Conservation (phyloP, 2,888 invertebrate species). For the Physocephala rufipes region DNA sequence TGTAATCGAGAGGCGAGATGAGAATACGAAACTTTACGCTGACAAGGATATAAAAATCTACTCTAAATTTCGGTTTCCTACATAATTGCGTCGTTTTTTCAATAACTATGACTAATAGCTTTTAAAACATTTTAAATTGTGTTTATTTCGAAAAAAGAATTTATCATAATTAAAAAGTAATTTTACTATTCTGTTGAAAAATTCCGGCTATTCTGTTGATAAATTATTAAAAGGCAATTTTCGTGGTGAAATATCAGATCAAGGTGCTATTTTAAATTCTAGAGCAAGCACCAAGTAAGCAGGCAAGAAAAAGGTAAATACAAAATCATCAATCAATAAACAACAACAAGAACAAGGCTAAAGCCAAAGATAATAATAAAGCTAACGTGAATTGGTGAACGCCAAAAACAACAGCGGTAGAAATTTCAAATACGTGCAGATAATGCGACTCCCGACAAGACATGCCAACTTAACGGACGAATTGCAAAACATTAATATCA, state of each 20-base stretch:
- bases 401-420: conserved; percentile 36
- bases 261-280: conserved; percentile 14
- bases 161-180: neutral
- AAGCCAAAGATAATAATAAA: too few species aligned
- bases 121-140: too few species aligned
- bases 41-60: too few species aligned
- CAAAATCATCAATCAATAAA: conserved; percentile 15
- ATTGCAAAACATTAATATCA: conserved; percentile 43
- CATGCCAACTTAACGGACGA: neutral
- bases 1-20: too few species aligned
- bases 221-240: conserved; percentile 61
- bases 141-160: too few species aligned
- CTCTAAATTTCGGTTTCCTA: too few species aligned
- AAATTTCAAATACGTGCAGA: conserved; percentile 60
- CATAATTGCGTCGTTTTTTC: too few species aligned
- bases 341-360: conserved; percentile 24
- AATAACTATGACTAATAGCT: too few species aligned
- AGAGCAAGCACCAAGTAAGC: too few species aligned
- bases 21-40: too few species aligned
- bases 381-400: neutral
- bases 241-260: conserved; percentile 43
- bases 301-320: neutral
- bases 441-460: conserved; percentile 51
- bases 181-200: conserved; percentile 43
- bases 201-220: conserved; percentile 65